Base-by-base conservation (phyloP, 2,888 invertebrate genomes). In the Micoletzkya japonica region DNA sequence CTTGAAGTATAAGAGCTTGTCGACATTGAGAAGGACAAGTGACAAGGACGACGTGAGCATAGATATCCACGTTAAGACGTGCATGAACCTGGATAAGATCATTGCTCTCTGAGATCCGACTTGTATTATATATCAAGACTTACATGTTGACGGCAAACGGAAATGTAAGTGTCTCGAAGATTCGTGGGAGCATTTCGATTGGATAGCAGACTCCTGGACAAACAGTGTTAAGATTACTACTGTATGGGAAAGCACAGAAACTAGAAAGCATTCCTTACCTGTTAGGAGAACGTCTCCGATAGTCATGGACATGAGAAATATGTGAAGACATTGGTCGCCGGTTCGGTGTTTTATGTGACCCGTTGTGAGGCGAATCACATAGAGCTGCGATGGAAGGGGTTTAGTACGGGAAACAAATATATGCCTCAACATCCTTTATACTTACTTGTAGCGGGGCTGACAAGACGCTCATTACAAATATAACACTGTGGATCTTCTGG, bases 1-100 rank as follows among this genome's bases (percentile, higher is more conserved):
- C 39, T 81, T 82, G 76, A 84, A 84, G 67, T 80, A 84, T 56
- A 82, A 72, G 7, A 84, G 73, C 68, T 84, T 84, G 71, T 84
- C 84, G 54, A 82, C 73, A 64, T 84, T 84, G 54, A 84, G 77
- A 14, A 83, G 76, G 52, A 84, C 84, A 58, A 84, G 76, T 50
- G 81, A 81, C 20, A 82, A 71, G n/a, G 78, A 78, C 37, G 84
- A 84, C 4, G 79, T 81, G 50, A 81, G 81, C 49, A 84, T 64
- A 20, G 77, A 80, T 44, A 84, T 79, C 84, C 84, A 84, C 54
- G 81, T 80, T 26, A 81, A 69, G 49, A 78, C 74, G 70, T 82
- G 80, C 70, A 76, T 72, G 32, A 68, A 49, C n/a, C 57, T 68
- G 49, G 17, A 50, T n/a, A n/a, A n/a, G n/a, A n/a, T n/a, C n/a